These are phyloP conservation scores for Philypnodon macrostomus DNA, from an alignment of 2,797 vertebrate genomes.

Conservation along the genomic window DNA sequence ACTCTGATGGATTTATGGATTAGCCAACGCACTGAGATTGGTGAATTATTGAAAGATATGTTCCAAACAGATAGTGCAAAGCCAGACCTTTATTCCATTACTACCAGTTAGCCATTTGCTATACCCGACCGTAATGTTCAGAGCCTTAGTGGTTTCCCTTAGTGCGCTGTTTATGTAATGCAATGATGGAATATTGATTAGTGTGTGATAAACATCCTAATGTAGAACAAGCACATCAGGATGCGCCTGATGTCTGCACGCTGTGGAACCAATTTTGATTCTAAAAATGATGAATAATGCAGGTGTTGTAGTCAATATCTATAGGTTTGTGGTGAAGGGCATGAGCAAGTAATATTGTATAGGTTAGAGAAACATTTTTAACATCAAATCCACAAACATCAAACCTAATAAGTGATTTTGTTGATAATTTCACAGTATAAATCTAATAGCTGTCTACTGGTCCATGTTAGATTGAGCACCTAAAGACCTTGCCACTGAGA, in stretches of 20 bases:
- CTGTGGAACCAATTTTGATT: conserved; percentile 1
- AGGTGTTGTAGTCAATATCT: not conserved
- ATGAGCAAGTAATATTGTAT: no score
- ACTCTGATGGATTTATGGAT: conserved; percentile 39
- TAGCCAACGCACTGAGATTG: conserved; percentile 35
- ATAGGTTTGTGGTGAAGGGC: no score
- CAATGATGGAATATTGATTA: conserved; percentile 58
- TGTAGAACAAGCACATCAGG: conserved; percentile 19
- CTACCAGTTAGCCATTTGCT: conserved; percentile 49
- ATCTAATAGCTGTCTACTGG: no score
- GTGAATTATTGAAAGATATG: conserved; percentile 54
- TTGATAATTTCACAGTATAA: no score
- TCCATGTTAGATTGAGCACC: no score
- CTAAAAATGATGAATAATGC: conserved; percentile 4
- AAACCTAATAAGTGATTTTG: no score
- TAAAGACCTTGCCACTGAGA: no score
- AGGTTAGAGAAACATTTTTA: no score
- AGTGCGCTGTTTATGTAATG: conserved; percentile 48
- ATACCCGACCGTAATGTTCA: conserved; percentile 37
- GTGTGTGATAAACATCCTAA: conserved; percentile 44
- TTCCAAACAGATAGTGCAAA: conserved; percentile 20
- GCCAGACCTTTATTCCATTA: conserved; percentile 32
- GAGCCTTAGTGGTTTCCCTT: conserved; percentile 25
- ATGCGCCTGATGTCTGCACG: conserved; percentile 9
- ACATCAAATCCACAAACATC: no score